Conservation (phyloP, 2,797 vertebrate genomes). For the Parotocinclus haroldoi region DNA sequence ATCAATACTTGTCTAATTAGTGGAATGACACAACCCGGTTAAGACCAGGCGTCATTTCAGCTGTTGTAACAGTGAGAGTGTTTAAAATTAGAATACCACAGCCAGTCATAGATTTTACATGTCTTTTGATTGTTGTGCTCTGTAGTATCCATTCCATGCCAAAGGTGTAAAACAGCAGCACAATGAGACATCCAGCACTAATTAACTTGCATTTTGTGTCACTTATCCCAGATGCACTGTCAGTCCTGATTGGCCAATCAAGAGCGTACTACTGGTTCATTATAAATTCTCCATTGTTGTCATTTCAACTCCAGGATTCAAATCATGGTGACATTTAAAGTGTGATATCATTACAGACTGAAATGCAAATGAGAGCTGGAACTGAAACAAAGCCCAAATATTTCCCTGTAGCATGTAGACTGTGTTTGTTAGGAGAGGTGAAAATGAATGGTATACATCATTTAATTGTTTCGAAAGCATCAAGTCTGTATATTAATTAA, state of each 20-base stretch:
- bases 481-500: no score
- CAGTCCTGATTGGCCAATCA: no score
- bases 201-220: slow-evolving; percentile 1
- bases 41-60: background rate
- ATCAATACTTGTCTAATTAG: slow-evolving; percentile 18
- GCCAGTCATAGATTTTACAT: no score
- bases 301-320: background rate
- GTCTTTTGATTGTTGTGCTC: no score
- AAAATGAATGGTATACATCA: no score
- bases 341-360: background rate
- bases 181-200: background rate
- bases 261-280: no score
- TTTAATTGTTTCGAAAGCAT: no score
- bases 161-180: slow-evolving; percentile 1
- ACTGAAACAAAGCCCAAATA: background rate
- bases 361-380: background rate
- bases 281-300: no score
- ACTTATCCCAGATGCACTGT: no score
- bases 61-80: no score
- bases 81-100: no score
- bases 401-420: background rate
- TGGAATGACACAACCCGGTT: slow-evolving; percentile 5
- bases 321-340: background rate
- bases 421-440: no score
- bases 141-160: background rate